A percentile compares a stretch with the other conserved stretches of the same genome.
These are phyloP conservation scores for Periphyllus acericola DNA, from an alignment of 2,888 invertebrate genomes.

Conservation along the genomic window DNA sequence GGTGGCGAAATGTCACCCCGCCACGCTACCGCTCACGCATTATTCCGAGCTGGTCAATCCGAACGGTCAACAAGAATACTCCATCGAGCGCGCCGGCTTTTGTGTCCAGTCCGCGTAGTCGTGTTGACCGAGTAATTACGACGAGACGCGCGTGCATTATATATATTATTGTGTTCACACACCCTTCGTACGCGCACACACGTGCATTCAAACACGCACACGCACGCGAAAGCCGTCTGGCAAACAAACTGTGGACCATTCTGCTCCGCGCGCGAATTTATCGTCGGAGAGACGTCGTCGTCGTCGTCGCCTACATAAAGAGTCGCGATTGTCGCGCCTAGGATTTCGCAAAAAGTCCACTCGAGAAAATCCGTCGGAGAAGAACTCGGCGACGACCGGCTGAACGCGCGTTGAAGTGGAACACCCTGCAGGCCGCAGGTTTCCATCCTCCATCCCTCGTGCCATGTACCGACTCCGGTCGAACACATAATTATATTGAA, in stretches of 20 bases:
- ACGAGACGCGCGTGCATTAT: neutral
- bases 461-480: neutral
- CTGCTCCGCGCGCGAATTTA: neutral
- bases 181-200: neutral
- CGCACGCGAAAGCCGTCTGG: slow-evolving; percentile 6
- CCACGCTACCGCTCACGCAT: neutral
- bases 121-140: slow-evolving; percentile 43
- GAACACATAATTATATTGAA: neutral
- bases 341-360: neutral
- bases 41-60: neutral
- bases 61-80: slow-evolving; percentile 53
- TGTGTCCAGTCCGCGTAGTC: neutral
- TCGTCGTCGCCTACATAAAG: no score
- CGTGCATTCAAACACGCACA: neutral
- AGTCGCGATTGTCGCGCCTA: neutral
- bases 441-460: neutral
- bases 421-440: no score
- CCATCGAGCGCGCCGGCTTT: neutral
- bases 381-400: neutral
- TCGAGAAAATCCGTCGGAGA: slow-evolving; percentile 11
- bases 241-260: neutral
- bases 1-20: slow-evolving; percentile 48
- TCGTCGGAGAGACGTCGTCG: neutral
- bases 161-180: neutral
- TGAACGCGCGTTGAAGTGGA: neutral